A percentile compares a stretch with the other conserved stretches of the same genome.
phyloP scores from a whole-genome alignment of 2,797 vertebrate genomes.

The Leptodactylus fallax region DNA sequence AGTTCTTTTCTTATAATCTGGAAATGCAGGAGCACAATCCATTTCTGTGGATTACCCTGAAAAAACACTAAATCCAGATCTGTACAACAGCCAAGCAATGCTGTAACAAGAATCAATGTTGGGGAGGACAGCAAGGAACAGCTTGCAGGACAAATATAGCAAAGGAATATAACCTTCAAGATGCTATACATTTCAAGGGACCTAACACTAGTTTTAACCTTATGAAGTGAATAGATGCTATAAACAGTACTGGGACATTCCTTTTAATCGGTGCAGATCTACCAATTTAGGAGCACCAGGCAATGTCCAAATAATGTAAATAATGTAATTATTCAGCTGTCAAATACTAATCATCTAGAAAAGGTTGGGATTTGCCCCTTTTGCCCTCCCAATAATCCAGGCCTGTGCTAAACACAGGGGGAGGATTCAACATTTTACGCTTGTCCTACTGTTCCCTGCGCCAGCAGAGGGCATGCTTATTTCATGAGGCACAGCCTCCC shows the following conservation, averaged over 20 bases:
- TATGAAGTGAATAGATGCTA: neutral
- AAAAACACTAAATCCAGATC: neutral
- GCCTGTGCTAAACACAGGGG: no score
- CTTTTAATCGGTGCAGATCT: neutral
- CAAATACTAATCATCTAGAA: no score
- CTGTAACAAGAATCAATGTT: neutral
- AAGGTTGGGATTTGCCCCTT: no score
- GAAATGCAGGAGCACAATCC: neutral
- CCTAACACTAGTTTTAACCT: neutral
- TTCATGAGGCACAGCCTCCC: no score
- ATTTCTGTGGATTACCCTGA: neutral
- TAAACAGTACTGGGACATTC: neutral
- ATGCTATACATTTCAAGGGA: neutral
- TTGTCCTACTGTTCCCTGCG: no score
- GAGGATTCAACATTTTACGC: no score
- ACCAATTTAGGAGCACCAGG: neutral
- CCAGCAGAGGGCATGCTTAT: no score
- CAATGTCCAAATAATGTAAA: neutral
- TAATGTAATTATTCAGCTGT: neutral
- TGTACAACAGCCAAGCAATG: neutral
- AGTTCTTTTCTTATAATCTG: neutral
- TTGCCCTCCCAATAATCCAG: no score
- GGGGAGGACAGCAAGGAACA: slow-evolving; percentile 13
- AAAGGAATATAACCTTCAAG: neutral
- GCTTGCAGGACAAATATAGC: neutral